A percentile compares a stretch with the other conserved stretches of the same genome.
phyloP scores from a whole-genome alignment of 2,113 vertebrate species.

The Mus spicilegus region DNA sequence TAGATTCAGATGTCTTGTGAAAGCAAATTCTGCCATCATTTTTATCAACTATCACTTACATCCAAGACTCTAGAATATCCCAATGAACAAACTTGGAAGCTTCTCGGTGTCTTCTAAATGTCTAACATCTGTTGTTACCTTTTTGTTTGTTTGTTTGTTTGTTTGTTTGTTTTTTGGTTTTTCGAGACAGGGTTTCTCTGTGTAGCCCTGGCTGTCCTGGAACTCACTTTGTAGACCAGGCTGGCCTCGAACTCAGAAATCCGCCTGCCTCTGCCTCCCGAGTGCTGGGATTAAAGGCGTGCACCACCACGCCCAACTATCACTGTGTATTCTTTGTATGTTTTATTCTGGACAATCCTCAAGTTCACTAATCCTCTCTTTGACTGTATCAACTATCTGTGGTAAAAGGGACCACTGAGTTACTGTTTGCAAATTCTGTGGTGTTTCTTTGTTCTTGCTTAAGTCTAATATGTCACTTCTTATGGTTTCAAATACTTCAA shows the following conservation, averaged over 20 bases:
- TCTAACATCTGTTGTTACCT: background rate
- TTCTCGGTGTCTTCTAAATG: background rate
- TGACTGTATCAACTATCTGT: background rate
- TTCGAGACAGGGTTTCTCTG: too few relatives aligned
- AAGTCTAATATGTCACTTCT: background rate
- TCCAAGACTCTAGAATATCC: background rate
- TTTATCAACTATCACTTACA: background rate
- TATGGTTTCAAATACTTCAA: background rate
- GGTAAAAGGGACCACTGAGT: background rate
- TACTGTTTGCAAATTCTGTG: background rate
- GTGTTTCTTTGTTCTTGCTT: background rate
- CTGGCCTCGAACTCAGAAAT: too few relatives aligned
- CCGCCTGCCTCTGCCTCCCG: too few relatives aligned
- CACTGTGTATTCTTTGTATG: background rate
- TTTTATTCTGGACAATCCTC: background rate
- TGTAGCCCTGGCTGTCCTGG: too few relatives aligned
- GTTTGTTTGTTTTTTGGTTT: too few relatives aligned
- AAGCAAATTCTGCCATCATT: background rate
- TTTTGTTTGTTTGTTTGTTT: too few relatives aligned
- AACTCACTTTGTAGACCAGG: too few relatives aligned
- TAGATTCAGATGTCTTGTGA: background rate
- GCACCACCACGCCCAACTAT: too few relatives aligned
- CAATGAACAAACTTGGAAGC: background rate
- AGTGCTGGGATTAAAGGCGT: too few relatives aligned
- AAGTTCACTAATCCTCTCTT: conserved; percentile 5